Percentiles rank a stretch among this genome's conserved stretches.
Evolutionary conservation across 2,797 vertebrate species (phyloP).

Genomic region (Coregonus ussuriensis): DNA sequence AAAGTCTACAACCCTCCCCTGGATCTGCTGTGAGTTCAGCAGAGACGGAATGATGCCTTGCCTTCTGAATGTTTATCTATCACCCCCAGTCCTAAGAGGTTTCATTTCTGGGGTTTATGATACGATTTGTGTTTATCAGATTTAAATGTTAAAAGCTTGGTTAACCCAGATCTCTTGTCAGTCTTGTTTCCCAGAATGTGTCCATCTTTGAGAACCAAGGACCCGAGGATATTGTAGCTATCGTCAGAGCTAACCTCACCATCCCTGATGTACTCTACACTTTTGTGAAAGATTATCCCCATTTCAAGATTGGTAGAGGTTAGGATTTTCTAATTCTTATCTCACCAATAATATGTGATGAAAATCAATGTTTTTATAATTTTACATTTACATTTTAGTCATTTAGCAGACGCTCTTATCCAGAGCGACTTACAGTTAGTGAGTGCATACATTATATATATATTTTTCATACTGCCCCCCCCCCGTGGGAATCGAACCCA

Average conservation of each 20-base stretch:
- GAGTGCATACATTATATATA: no score
- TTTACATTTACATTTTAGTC: no score
- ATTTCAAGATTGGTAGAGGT: constrained; percentile 33
- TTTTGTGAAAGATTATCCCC: constrained; percentile 24
- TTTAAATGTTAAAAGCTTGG: not conserved
- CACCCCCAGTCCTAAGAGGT: no score
- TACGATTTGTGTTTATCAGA: not conserved
- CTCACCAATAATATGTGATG: not conserved
- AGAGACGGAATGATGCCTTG: not conserved
- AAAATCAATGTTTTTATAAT: not conserved
- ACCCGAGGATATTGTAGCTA: constrained; percentile 15
- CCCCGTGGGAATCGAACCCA: no score
- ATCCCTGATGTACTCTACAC: constrained; percentile 24
- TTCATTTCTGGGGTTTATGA: no score
- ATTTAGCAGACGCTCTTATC: no score
- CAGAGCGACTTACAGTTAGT: no score
- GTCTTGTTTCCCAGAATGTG: constrained; percentile 26
- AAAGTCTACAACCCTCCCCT: constrained; percentile 28
- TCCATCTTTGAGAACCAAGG: constrained; percentile 31
- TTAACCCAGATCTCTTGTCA: not conserved
- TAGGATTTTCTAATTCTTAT: not conserved
- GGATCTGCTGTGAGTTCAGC: constrained; percentile 32
- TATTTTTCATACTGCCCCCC: no score
- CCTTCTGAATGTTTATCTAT: no score
- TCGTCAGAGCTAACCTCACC: constrained; percentile 22